Percentiles rank a stretch among this genome's conserved stretches.
These are phyloP conservation scores for Prenolepis imparis DNA, from an alignment of 2,888 invertebrate genomes.

Conservation along the genomic window DNA sequence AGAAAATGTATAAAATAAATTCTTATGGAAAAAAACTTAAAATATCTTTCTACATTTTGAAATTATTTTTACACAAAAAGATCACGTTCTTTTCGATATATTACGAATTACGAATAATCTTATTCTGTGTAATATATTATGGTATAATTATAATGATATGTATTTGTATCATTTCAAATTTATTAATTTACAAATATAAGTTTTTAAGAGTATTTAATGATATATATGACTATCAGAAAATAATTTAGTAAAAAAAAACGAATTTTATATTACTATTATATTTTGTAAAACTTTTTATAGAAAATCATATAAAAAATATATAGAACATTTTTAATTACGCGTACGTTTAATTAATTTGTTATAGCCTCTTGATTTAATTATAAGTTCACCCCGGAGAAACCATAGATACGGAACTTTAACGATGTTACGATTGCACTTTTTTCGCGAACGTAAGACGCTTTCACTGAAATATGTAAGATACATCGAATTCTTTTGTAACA, in stretches of 20 bases:
- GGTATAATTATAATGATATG: background rate
- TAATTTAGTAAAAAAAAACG: background rate
- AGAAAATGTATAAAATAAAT: background rate
- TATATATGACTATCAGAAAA: background rate
- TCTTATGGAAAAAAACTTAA: background rate
- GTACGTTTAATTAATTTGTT: background rate
- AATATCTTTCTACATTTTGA: background rate
- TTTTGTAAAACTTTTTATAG: background rate
- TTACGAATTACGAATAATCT: background rate
- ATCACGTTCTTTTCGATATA: background rate
- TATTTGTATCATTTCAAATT: no score
- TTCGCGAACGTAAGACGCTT: slow-evolving; percentile 45
- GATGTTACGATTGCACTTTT: slow-evolving; percentile 27
- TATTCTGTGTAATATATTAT: background rate
- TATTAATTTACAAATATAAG: no score
- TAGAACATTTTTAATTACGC: background rate
- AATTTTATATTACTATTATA: background rate
- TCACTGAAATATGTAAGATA: slow-evolving; percentile 56
- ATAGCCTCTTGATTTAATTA: background rate
- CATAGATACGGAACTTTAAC: slow-evolving; percentile 34
- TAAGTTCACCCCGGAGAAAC: slow-evolving; percentile 7
- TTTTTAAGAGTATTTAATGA: background rate
- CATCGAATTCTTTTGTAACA: slow-evolving; percentile 20
- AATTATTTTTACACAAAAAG: background rate
- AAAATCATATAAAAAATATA: background rate